Percentiles rank a stretch among this genome's conserved stretches.
Conservation (phyloP, 2,797 vertebrate genomes). For the Tauraco hartlaubi region DNA sequence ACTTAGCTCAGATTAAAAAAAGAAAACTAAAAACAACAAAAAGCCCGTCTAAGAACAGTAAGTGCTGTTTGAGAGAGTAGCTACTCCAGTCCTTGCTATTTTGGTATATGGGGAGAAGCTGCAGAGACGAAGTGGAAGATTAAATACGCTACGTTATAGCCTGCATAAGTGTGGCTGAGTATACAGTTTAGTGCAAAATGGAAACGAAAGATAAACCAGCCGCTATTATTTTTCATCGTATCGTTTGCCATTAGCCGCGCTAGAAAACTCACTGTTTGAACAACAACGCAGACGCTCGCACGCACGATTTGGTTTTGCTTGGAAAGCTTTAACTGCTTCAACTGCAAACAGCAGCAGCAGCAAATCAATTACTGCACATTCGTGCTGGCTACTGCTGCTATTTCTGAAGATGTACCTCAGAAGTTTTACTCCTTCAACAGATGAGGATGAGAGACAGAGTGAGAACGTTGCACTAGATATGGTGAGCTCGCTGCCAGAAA, state of each 20-base stretch:
- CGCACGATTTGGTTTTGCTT: conserved; percentile 46
- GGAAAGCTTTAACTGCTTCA: conserved; percentile 61
- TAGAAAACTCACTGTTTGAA: conserved; percentile 36
- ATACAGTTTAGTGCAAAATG: neutral
- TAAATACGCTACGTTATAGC: conserved; percentile 65
- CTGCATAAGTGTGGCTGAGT: conserved; percentile 41
- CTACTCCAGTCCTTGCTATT: conserved; percentile 67
- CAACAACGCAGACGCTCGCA: neutral
- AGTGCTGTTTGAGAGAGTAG: conserved; percentile 60
- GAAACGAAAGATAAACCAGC: conserved; percentile 27
- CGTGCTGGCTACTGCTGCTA: conserved; percentile 72
- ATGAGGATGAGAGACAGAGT: conserved; percentile 64
- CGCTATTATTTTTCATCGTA: conserved; percentile 11
- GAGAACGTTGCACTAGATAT: conserved; percentile 56
- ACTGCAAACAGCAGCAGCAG: conserved; percentile 64
- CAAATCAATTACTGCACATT: conserved; percentile 75
- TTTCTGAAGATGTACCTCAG: conserved; percentile 60
- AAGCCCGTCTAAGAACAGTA: conserved; percentile 37
- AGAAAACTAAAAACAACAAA: conserved; percentile 57
- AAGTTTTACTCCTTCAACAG: conserved; percentile 65
- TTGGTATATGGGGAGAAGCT: conserved; percentile 44
- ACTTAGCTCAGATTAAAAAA: conserved; percentile 70
- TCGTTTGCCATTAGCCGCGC: neutral
- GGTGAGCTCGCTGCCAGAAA: conserved; percentile 55
- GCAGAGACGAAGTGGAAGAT: conserved; percentile 66